These are phyloP conservation scores for Holocentrus rufus DNA, from an alignment of 2,797 vertebrate genomes.

Conservation along the genomic window DNA sequence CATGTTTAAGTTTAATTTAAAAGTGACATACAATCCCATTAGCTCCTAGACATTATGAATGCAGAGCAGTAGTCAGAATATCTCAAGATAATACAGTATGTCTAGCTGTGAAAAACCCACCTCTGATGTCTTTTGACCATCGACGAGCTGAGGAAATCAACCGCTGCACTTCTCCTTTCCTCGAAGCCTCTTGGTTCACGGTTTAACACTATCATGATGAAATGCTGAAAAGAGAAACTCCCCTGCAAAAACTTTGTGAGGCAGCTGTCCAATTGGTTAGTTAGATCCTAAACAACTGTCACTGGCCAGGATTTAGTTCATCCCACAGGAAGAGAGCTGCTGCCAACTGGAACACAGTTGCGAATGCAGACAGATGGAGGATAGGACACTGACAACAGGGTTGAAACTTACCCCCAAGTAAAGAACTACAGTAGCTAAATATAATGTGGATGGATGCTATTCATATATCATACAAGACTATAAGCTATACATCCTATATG, in stretches of 20 bases:
- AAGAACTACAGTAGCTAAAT: no score
- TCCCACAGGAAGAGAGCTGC: constrained; percentile 53
- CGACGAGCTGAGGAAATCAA: constrained; percentile 39
- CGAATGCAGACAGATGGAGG: not conserved
- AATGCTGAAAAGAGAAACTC: constrained; percentile 25
- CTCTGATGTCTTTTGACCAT: constrained; percentile 43
- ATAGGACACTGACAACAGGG: constrained; percentile 6
- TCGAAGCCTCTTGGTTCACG: constrained; percentile 24
- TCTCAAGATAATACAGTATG: no score
- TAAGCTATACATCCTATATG: no score
- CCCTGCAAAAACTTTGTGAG: constrained; percentile 2
- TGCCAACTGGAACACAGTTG: constrained; percentile 54
- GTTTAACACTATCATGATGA: constrained; percentile 23
- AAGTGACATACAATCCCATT: no score
- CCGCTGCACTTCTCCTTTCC: constrained; percentile 31
- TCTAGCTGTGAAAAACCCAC: constrained; percentile 49
- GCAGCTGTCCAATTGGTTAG: not conserved
- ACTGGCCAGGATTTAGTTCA: constrained; percentile 57
- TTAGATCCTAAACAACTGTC: constrained; percentile 18
- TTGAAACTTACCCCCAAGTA: no score
- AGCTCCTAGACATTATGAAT: no score
- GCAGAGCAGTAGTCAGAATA: not conserved
- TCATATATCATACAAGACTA: no score
- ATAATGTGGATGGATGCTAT: no score
- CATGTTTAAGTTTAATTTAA: no score